These are phyloP conservation scores for silkworm (Bombyx mori) DNA, from an alignment of 1,140 invertebrate species.

Conservation along the genomic window ASM3026992v2 NC_085128.1:8365501-8366000, in stretches of 20 bases:
- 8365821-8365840: slow-evolving; percentile 32
- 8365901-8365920: slow-evolving; percentile 27
- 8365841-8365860: slow-evolving; percentile 33
- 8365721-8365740: slow-evolving; percentile 23
- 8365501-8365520: no score
- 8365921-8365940: slow-evolving; percentile 19
- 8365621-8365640: no score
- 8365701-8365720: slow-evolving; percentile 31
- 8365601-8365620: no score
- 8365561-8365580: no score
- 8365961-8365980: slow-evolving; percentile 20
- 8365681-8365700: slow-evolving; percentile 1
- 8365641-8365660: no score
- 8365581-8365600: no score
- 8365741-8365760: slow-evolving; percentile 28
- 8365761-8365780: slow-evolving; percentile 17
- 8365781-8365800: slow-evolving; percentile 22
- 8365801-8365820: slow-evolving; percentile 27
- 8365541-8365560: no score
- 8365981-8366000: slow-evolving; percentile 19
- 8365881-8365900: slow-evolving; percentile 25
- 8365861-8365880: slow-evolving; percentile 19
- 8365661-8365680: not conserved
- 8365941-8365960: slow-evolving; percentile 27
- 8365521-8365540: no score